Conservation (phyloP, 2,888 invertebrate species). For the Listrodromus nycthemerus region DNA sequence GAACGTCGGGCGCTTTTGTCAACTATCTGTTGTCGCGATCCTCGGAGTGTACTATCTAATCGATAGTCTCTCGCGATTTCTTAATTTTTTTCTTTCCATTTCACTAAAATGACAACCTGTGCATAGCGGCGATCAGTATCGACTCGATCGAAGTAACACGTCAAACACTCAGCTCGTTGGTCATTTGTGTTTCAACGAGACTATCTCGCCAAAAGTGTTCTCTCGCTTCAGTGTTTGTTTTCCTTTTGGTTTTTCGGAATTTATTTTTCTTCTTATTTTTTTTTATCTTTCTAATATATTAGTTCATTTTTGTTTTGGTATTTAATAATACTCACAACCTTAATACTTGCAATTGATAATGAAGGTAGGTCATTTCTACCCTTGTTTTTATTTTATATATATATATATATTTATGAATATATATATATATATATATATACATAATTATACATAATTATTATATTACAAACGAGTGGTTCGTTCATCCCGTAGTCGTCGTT, state of each 20-base stretch:
- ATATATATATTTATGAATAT: slow-evolving; percentile 7
- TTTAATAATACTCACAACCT: slow-evolving; percentile 80
- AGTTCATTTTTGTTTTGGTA: slow-evolving; percentile 64
- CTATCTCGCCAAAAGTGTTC: neutral
- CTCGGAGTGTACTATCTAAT: slow-evolving; percentile 49
- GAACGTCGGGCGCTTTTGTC: slow-evolving; percentile 18
- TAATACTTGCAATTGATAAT: slow-evolving; percentile 80
- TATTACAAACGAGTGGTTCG: slow-evolving; percentile 56
- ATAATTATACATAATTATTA: slow-evolving; percentile 16
- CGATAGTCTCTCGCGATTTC: slow-evolving; percentile 38
- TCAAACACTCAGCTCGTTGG: slow-evolving; percentile 37
- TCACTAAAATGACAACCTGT: neutral
- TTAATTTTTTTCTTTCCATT: slow-evolving; percentile 2
- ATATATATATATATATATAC: slow-evolving; percentile 28
- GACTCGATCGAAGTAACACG: slow-evolving; percentile 21
- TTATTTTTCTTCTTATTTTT: slow-evolving; percentile 25
- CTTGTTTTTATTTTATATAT: slow-evolving; percentile 50
- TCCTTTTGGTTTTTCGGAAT: slow-evolving; percentile 13
- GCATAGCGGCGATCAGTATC: neutral
- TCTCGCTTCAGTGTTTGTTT: slow-evolving; percentile 14
- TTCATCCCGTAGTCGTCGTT: slow-evolving; percentile 52
- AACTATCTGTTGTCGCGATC: slow-evolving; percentile 2
- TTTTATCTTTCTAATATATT: slow-evolving; percentile 62
- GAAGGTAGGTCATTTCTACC: slow-evolving; percentile 72
- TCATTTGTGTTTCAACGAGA: slow-evolving; percentile 17